Evolutionary conservation across 2,797 vertebrate species (phyloP).

Genomic region (Fistularia commersonii): DNA sequence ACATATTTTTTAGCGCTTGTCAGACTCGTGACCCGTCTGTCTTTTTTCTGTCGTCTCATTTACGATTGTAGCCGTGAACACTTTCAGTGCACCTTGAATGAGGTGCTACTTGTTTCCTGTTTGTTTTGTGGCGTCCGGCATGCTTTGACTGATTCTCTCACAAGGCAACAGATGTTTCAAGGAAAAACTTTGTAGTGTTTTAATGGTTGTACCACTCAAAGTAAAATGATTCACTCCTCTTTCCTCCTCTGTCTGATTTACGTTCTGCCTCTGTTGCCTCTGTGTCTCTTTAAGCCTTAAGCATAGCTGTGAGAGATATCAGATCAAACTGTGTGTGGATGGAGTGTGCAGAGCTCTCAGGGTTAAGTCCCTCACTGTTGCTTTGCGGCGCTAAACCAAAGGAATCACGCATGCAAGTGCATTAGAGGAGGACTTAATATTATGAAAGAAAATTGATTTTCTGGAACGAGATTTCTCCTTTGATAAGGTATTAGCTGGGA

Average conservation of each 20-base stretch:
- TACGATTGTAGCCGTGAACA: too few relatives aligned
- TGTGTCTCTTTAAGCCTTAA: slow-evolving; percentile 49
- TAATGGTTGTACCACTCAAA: too few relatives aligned
- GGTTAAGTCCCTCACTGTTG: slow-evolving; percentile 73
- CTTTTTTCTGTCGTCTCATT: too few relatives aligned
- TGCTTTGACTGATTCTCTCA: too few relatives aligned
- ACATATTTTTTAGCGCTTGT: too few relatives aligned
- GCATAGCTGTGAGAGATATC: slow-evolving; percentile 39
- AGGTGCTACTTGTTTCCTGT: too few relatives aligned
- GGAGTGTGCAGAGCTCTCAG: slow-evolving; percentile 47
- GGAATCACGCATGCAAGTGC: slow-evolving; percentile 72
- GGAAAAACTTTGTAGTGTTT: too few relatives aligned
- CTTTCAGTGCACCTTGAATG: too few relatives aligned
- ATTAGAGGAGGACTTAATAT: slow-evolving; percentile 80
- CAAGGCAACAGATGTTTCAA: too few relatives aligned
- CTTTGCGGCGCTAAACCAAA: slow-evolving; percentile 57
- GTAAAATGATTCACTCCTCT: not conserved
- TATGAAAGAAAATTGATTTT: slow-evolving; percentile 85
- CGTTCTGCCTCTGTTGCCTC: slow-evolving; percentile 14
- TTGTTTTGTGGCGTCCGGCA: too few relatives aligned
- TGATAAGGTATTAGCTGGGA: slow-evolving; percentile 83
- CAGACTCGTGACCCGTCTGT: too few relatives aligned
- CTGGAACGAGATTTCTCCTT: slow-evolving; percentile 81
- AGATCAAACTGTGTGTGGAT: slow-evolving; percentile 54
- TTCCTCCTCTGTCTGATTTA: not conserved